These are phyloP conservation scores for Tympanoctomys barrerae DNA, from an alignment of 2,797 vertebrate genomes.

Conservation along the genomic window DNA sequence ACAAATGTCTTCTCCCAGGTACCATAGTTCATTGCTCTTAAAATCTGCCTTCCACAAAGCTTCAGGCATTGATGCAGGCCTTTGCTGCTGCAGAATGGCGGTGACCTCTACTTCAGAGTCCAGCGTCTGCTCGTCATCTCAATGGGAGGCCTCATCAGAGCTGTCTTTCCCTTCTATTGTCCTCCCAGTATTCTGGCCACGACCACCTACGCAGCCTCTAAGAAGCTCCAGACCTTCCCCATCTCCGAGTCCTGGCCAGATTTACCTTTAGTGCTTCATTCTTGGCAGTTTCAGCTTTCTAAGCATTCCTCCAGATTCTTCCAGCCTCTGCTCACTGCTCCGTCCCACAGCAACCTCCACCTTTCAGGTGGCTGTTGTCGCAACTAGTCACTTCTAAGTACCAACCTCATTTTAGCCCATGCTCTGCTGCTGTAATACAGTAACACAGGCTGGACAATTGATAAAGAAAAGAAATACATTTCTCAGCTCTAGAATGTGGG, in stretches of 20 bases:
- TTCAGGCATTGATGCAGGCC: background rate
- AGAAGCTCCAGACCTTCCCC: background rate
- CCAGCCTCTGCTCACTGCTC: background rate
- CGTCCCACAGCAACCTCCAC: background rate
- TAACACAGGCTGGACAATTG: background rate
- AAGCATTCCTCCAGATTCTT: background rate
- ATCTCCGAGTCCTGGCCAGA: background rate
- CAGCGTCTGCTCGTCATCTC: background rate
- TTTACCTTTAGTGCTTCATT: background rate
- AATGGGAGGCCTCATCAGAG: background rate
- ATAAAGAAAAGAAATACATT: background rate
- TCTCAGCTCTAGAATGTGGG: background rate
- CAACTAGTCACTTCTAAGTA: background rate
- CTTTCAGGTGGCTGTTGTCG: background rate
- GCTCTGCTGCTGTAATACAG: background rate
- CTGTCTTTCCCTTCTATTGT: background rate
- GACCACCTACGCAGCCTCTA: background rate
- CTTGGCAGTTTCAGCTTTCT: no score
- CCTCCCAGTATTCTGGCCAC: background rate
- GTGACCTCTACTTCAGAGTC: background rate
- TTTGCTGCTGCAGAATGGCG: no score
- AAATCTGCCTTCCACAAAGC: background rate
- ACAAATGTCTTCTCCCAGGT: background rate
- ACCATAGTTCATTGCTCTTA: background rate
- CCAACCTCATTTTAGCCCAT: background rate